Conservation (phyloP, 1,140 invertebrate genomes). For the Macrocentrus cingulum region DNA sequence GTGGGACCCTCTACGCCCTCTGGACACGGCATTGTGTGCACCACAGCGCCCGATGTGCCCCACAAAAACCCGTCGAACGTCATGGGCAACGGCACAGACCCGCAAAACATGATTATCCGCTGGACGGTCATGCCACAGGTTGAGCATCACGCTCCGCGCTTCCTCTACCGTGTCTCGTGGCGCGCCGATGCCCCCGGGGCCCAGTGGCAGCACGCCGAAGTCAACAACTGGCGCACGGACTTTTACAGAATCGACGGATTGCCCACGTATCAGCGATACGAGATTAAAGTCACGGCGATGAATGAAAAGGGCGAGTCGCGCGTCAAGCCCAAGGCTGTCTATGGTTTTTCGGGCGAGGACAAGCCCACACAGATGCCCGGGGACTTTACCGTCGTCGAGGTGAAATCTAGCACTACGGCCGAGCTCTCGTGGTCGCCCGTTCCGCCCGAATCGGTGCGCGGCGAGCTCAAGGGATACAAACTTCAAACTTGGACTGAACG, state of each 20-base stretch:
- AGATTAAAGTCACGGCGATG: constrained; percentile 88
- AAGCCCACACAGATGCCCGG: constrained; percentile 77
- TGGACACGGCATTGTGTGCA: constrained; percentile 75
- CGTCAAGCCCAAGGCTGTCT: constrained; percentile 76
- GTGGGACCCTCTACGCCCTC: constrained; percentile 89
- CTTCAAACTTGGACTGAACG: constrained; percentile 92
- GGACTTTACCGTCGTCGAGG: constrained; percentile 79
- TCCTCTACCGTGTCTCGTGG: constrained; percentile 90
- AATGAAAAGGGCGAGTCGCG: constrained; percentile 89
- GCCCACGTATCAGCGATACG: constrained; percentile 89
- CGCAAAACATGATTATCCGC: constrained; percentile 88
- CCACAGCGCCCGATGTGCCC: constrained; percentile 85
- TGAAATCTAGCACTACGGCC: constrained; percentile 75
- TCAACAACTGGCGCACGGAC: constrained; percentile 75
- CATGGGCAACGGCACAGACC: constrained; percentile 81
- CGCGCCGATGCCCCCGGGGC: constrained; percentile 76
- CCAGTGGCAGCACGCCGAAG: constrained; percentile 71
- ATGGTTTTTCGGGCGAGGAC: constrained; percentile 95
- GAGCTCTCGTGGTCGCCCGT: constrained; percentile 85
- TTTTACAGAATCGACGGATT: constrained; percentile 74
- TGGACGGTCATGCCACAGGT: constrained; percentile 97
- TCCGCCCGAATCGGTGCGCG: constrained; percentile 71
- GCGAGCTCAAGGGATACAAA: constrained; percentile 95
- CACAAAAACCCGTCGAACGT: constrained; percentile 95
- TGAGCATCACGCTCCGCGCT: constrained; percentile 92